A percentile compares a stretch with the other conserved stretches of the same genome.
Conservation (phyloP, 2,797 vertebrate genomes). For the Meda fulgida region DNA sequence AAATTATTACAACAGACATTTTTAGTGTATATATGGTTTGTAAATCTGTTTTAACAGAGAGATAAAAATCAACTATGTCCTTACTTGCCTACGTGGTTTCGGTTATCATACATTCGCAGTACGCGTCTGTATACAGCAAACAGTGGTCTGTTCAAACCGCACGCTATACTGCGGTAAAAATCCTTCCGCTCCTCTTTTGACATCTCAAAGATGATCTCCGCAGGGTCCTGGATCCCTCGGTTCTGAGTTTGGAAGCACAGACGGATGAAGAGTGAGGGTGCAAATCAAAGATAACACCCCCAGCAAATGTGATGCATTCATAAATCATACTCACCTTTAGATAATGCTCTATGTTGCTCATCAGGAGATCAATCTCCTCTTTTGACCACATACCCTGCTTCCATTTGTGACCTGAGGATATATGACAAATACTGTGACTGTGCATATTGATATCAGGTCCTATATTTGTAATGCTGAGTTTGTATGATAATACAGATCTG, state of each 20-base stretch:
- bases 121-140: slow-evolving; percentile 98
- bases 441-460: not conserved
- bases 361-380: slow-evolving; percentile 97
- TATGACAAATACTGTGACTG: slow-evolving; percentile 29
- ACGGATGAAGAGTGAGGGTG: not conserved
- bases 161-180: slow-evolving; percentile 97
- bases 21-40: not conserved
- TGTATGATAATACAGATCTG: not conserved
- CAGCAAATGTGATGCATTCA: not conserved
- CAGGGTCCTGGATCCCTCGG: slow-evolving; percentile 94
- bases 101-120: slow-evolving; percentile 98
- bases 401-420: slow-evolving; percentile 93
- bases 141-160: slow-evolving; percentile 94
- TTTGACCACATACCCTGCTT: slow-evolving; percentile 99
- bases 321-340: slow-evolving; percentile 84
- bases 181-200: slow-evolving; percentile 99
- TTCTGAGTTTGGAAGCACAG: slow-evolving; percentile 72
- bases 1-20: not conserved
- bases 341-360: slow-evolving; percentile 96
- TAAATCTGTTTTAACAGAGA: not conserved
- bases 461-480: not conserved
- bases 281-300: not conserved
- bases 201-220: slow-evolving; percentile 99
- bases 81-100: slow-evolving; percentile 99
- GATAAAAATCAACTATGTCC: slow-evolving; percentile 62